Percentiles rank a stretch among this genome's conserved stretches.
Conservation (phyloP, 2,888 invertebrate genomes). For the Parnassius glacialis region DNA sequence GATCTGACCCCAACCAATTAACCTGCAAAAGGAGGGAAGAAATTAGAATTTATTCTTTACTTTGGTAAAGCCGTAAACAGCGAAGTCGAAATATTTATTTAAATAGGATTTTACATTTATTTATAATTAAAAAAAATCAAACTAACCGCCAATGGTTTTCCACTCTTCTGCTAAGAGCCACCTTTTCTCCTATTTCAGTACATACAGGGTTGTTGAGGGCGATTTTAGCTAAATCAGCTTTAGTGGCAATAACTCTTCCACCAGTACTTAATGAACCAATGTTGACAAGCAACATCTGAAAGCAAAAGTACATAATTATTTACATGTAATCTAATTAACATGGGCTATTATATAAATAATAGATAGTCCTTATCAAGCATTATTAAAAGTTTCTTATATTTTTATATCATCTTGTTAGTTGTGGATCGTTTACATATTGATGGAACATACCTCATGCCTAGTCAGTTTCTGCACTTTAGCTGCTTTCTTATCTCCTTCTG, state of each 20-base stretch:
- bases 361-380: too few species aligned
- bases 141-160: conserved; percentile 98
- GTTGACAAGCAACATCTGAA: conserved; percentile 94
- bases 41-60: background rate
- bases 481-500: conserved; percentile 99
- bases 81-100: too few species aligned
- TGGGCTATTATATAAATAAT: too few species aligned
- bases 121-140: background rate
- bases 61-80: too few species aligned
- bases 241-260: conserved; percentile 96
- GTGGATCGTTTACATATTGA: background rate
- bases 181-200: conserved; percentile 99
- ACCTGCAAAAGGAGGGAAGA: conserved; percentile 76
- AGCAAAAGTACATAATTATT: conserved; percentile 7
- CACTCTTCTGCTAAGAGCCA: conserved; percentile 98
- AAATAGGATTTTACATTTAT: background rate
- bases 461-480: conserved; percentile 97
- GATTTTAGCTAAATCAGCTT: conserved; percentile 98
- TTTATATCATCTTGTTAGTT: too few species aligned
- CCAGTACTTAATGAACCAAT: conserved; percentile 99
- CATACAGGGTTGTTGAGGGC: conserved; percentile 98
- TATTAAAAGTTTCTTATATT: too few species aligned
- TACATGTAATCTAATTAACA: too few species aligned
- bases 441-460: conserved; percentile 87
- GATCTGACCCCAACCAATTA: conserved; percentile 99